phyloP scores from a whole-genome alignment of 2,888 invertebrate species.

The Parnassius smintheus region DNA sequence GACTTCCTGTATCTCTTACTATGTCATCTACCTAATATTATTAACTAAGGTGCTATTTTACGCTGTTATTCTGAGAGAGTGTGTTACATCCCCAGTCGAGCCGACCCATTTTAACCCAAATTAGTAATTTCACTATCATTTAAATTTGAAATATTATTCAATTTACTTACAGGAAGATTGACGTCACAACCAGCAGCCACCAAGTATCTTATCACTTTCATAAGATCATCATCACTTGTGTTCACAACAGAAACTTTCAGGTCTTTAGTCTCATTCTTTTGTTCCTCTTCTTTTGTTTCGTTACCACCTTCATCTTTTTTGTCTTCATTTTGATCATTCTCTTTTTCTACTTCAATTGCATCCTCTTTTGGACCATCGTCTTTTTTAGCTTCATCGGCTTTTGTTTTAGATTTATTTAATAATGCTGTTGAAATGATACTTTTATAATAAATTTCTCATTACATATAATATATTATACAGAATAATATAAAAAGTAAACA shows the following conservation, averaged over 20 bases:
- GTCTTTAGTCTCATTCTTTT: conserved; percentile 24
- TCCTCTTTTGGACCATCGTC: conserved; percentile 28
- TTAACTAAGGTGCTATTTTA: no score
- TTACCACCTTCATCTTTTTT: conserved; percentile 31
- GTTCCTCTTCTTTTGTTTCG: conserved; percentile 32
- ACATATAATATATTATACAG: background rate
- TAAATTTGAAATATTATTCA: background rate
- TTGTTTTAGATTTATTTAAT: conserved; percentile 45
- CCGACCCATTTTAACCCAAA: no score
- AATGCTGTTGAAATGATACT: conserved; percentile 40
- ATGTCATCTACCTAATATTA: no score
- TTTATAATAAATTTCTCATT: background rate
- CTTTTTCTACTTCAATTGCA: conserved; percentile 20
- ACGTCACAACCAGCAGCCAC: conserved; percentile 90
- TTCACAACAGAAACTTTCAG: conserved; percentile 28
- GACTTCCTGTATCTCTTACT: no score
- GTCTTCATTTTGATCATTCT: conserved; percentile 27
- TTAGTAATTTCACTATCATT: no score
- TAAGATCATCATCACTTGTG: conserved; percentile 51
- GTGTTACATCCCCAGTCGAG: no score
- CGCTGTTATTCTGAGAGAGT: no score
- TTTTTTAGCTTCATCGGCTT: conserved; percentile 32
- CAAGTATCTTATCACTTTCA: conserved; percentile 83
- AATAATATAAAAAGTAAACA: no score
- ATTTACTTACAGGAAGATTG: conserved; percentile 83